Conservation (phyloP, 2,888 invertebrate genomes). For the Tromatobia lineatoria region DNA sequence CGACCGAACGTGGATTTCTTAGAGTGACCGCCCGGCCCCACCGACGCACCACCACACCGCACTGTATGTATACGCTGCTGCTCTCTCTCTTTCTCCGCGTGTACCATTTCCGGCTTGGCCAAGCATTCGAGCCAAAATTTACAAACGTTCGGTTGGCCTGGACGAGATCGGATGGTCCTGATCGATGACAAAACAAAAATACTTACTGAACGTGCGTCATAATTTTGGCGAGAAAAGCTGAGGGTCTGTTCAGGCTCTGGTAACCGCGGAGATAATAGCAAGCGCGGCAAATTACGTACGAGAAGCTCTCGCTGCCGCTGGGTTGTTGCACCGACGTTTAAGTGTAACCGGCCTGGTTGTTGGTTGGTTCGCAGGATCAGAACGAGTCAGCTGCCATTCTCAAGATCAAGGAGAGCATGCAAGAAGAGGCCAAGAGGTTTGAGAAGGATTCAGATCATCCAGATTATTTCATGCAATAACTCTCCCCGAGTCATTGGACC, state of each 20-base stretch:
- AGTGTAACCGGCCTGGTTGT: constrained; percentile 85
- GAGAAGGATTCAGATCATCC: constrained; percentile 99
- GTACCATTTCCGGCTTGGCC: constrained; percentile 33
- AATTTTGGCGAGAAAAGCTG: constrained; percentile 32
- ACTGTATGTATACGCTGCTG: constrained; percentile 71
- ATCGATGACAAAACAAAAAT: not conserved
- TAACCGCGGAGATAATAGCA: not conserved
- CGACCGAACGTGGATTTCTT: constrained; percentile 69
- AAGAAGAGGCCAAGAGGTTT: constrained; percentile 99
- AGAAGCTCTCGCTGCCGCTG: constrained; percentile 37
- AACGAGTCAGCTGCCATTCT: constrained; percentile 99
- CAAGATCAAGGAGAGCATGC: constrained; percentile 99
- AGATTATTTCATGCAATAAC: constrained; percentile 98
- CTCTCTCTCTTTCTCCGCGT: constrained; percentile 44
- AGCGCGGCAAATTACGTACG: constrained; percentile 35
- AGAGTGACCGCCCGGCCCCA: constrained; percentile 78
- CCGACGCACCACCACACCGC: constrained; percentile 83
- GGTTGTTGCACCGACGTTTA: constrained; percentile 66
- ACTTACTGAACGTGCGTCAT: not conserved
- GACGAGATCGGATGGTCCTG: not conserved
- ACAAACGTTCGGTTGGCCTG: constrained; percentile 23
- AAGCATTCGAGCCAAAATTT: constrained; percentile 49
- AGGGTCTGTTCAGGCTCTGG: not conserved
- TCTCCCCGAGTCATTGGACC: constrained; percentile 81
- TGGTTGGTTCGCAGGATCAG: constrained; percentile 90